Conservation (phyloP, 2,888 invertebrate genomes). For the Dasypolia templi region DNA sequence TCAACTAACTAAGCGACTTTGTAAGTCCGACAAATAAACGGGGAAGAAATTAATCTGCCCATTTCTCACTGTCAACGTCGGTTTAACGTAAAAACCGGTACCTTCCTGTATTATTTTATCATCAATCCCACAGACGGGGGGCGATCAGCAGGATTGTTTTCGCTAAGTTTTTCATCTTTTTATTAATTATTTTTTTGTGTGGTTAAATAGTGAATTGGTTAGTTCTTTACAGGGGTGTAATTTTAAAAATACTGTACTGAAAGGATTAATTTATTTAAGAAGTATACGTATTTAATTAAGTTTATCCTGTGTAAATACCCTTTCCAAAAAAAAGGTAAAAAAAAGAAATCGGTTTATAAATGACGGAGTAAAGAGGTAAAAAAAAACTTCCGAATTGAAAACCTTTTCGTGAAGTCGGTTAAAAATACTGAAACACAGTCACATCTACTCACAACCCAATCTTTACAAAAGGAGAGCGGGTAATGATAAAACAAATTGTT, state of each 20-base stretch:
- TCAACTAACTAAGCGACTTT: slow-evolving; percentile 62
- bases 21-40: slow-evolving; percentile 63
- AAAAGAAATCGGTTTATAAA: too few species aligned
- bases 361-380: too few species aligned
- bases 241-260: background rate
- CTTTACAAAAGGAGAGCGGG: background rate
- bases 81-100: slow-evolving; percentile 68
- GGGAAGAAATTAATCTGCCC: slow-evolving; percentile 69
- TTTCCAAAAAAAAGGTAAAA: too few species aligned
- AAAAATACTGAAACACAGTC: background rate
- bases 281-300: background rate
- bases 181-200: slow-evolving; percentile 4
- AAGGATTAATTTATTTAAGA: background rate
- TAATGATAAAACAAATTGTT: slow-evolving; percentile 21
- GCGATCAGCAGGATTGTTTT: slow-evolving; percentile 50
- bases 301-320: too few species aligned
- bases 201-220: slow-evolving; percentile 8
- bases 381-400: too few species aligned
- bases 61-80: slow-evolving; percentile 71
- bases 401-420: too few species aligned
- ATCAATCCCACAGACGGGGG: slow-evolving; percentile 59
- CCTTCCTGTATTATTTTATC: slow-evolving; percentile 65
- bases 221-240: background rate
- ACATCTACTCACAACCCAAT: slow-evolving; percentile 2
- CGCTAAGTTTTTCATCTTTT: slow-evolving; percentile 35